A percentile compares a stretch with the other conserved stretches of the same genome.
Conservation (phyloP, 2,888 invertebrate genomes). For the Parnassius apollo region DNA sequence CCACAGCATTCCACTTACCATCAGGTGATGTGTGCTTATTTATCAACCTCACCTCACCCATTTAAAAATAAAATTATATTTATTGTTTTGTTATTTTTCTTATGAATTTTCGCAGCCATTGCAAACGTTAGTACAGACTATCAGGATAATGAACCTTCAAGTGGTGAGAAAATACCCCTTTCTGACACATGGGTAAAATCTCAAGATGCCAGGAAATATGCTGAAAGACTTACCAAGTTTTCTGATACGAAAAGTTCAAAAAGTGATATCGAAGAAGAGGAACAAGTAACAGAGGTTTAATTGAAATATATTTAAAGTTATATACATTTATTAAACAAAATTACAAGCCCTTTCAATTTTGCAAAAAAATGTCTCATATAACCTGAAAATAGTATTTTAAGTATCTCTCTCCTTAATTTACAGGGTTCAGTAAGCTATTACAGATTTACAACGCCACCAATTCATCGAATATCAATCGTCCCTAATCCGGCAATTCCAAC, state of each 20-base stretch:
- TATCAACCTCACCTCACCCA: too few relatives aligned
- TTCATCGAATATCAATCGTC: constrained; percentile 35
- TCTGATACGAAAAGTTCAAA: constrained; percentile 20
- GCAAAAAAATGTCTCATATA: too few relatives aligned
- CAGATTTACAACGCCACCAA: constrained; percentile 28
- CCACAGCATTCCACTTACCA: too few relatives aligned
- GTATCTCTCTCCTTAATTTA: background rate
- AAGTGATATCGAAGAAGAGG: constrained; percentile 11
- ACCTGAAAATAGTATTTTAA: too few relatives aligned
- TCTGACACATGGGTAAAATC: constrained; percentile 47
- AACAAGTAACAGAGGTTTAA: constrained; percentile 25
- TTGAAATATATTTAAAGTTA: constrained; percentile 8
- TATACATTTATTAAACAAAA: background rate
- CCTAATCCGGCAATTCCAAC: constrained; percentile 41
- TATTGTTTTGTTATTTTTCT: background rate
- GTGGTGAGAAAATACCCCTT: constrained; percentile 35
- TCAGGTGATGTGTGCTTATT: too few relatives aligned
- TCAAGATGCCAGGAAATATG: constrained; percentile 50
- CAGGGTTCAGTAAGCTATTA: constrained; percentile 27
- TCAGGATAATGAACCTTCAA: constrained; percentile 28
- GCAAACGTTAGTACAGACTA: constrained; percentile 35
- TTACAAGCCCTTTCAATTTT: too few relatives aligned
- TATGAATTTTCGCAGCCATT: constrained; percentile 7
- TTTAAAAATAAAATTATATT: too few relatives aligned
- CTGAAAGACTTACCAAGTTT: constrained; percentile 50